A percentile compares a stretch with the other conserved stretches of the same genome.
These are phyloP conservation scores for Scleropages formosus DNA, from an alignment of 2,797 vertebrate species.

Conservation along the genomic window DNA sequence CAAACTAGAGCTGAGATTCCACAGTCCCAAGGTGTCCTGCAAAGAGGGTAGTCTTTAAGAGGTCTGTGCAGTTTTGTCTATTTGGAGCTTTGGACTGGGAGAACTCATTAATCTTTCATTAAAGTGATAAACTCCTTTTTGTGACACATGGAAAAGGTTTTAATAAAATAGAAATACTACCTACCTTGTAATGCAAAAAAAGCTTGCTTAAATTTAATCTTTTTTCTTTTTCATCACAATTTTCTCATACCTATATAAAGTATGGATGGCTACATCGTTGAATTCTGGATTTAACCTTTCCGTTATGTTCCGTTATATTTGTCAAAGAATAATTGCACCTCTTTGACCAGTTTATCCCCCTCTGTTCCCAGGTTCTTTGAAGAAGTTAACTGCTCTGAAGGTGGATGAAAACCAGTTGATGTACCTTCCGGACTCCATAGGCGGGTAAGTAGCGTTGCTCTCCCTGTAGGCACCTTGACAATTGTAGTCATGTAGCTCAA, in stretches of 20 bases:
- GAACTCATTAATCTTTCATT: too few relatives aligned
- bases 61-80: too few relatives aligned
- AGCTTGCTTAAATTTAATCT: not conserved
- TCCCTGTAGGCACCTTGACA: not conserved
- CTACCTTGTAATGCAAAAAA: too few relatives aligned
- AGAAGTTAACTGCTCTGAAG: slow-evolving; percentile 91
- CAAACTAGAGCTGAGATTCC: too few relatives aligned
- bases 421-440: slow-evolving; percentile 89
- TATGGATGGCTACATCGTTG: slow-evolving; percentile 37
- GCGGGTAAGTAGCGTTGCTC: slow-evolving; percentile 76
- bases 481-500: not conserved
- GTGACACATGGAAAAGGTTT: too few relatives aligned
- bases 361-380: slow-evolving; percentile 79
- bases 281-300: too few relatives aligned
- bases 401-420: slow-evolving; percentile 98
- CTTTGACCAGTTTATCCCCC: slow-evolving; percentile 27
- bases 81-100: too few relatives aligned
- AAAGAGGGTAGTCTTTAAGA: too few relatives aligned
- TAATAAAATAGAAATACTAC: too few relatives aligned
- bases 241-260: slow-evolving; percentile 23
- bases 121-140: too few relatives aligned
- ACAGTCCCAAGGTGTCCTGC: too few relatives aligned
- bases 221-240: not conserved
- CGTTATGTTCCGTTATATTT: too few relatives aligned
- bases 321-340: not conserved